Base-by-base conservation (phyloP, 2,888 invertebrate species). In the Cheilosia variabilis region DNA sequence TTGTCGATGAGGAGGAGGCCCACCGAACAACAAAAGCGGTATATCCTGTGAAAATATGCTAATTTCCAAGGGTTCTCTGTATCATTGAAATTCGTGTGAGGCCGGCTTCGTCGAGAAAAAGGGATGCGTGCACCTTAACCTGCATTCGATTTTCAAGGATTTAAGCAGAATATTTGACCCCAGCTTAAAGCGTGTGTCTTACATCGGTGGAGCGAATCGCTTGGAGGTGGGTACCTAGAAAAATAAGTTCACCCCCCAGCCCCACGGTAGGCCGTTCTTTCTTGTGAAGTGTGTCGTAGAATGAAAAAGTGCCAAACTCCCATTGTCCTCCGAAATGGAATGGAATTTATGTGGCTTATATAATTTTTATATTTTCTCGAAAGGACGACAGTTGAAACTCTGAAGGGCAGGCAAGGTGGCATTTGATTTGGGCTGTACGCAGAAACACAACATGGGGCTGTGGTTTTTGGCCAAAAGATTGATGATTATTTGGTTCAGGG, bases 401-500 rank as follows among this genome's bases (percentile, higher is more conserved):
- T 10, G 2, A 1, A 0, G 37, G 37, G 31, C 2, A 31, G 31
- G 31, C 31, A 2, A 9, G 9, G 41, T 19, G 34, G 15, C 37
- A 68, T 50, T 65, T 65, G 68, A 60, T 66, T 63, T 68, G 57
- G 73, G 68, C 10, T 43, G 50, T 68, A 43, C 10, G 6, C 19
- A 27, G 45, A 17, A 79, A 60, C 66, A 60, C 62, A 79, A 50
- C 58, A 68, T 19, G 45, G 63, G 37, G 47, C 43, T 60, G 53
- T 72, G 71, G 78, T 65, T 79, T 78, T 71, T 45, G 71, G 50
- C 60, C 34, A 47, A 84, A 80, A 84, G 84, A 84, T 84, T 84
- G 84, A 84, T 84, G 84, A 79, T 84, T 80, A 84, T 80, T 84
- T 66, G 80, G 84, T 80, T 79, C 65, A 71, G 34, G 80, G 71